These are phyloP conservation scores for Myrmecobius fasciatus DNA, from an alignment of 2,113 vertebrate genomes.

Conservation along the genomic window DNA sequence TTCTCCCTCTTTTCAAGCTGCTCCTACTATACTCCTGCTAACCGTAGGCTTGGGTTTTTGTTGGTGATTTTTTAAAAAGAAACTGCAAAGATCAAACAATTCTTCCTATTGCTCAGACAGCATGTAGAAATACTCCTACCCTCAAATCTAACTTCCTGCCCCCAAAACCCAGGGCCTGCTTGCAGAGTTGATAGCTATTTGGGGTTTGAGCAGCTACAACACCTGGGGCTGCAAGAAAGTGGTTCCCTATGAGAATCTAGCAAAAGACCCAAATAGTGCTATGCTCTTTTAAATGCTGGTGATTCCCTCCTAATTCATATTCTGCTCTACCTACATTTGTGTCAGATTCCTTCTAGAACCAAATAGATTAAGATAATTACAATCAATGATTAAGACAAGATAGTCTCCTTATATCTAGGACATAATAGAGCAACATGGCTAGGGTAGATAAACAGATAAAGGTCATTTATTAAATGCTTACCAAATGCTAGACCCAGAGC, in stretches of 20 bases:
- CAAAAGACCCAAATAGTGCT: not conserved
- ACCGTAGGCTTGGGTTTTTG: not conserved
- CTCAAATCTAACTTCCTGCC: constrained; percentile 84
- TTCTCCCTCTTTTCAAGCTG: not conserved
- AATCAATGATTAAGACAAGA: constrained; percentile 12
- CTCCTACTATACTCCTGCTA: constrained; percentile 41
- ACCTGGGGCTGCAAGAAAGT: constrained; percentile 54
- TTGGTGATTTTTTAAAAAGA: constrained; percentile 66
- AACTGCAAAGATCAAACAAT: constrained; percentile 79
- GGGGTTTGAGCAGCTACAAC: constrained; percentile 71
- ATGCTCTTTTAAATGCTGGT: not conserved
- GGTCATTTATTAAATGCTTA: not conserved
- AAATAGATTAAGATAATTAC: not conserved
- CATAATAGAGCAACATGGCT: constrained; percentile 10
- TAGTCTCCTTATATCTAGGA: not conserved
- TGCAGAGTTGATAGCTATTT: constrained; percentile 73
- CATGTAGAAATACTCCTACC: constrained; percentile 80
- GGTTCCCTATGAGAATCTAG: constrained; percentile 11
- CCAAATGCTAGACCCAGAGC: not conserved
- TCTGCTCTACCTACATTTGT: constrained; percentile 15
- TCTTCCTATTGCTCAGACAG: constrained; percentile 74
- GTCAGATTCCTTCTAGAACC: constrained; percentile 10
- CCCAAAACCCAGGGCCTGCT: constrained; percentile 78
- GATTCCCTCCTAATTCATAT: not conserved
- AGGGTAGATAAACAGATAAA: not conserved